Conservation (phyloP, 2,888 invertebrate genomes). For the Leptogaster cylindrica region DNA sequence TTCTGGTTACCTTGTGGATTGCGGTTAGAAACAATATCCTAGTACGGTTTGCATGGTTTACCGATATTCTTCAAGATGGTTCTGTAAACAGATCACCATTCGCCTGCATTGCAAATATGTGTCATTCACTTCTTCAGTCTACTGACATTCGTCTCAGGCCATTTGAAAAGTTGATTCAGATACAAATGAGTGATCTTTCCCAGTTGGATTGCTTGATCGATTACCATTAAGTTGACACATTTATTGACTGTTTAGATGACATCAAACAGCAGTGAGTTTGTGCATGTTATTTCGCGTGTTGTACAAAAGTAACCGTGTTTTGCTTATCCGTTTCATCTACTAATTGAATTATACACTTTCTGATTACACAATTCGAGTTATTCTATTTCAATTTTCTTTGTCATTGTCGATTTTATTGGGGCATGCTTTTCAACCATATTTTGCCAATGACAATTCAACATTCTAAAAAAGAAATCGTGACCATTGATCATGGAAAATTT, state of each 20-base stretch:
- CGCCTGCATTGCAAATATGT: constrained; percentile 12
- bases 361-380: too few relatives aligned
- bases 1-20: constrained; percentile 11
- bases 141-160: background rate
- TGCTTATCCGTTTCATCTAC: too few relatives aligned
- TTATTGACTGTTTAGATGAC: background rate
- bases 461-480: too few relatives aligned
- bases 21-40: constrained; percentile 29
- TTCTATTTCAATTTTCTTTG: too few relatives aligned
- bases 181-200: background rate
- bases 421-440: too few relatives aligned
- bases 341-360: too few relatives aligned
- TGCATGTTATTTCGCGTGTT: too few relatives aligned
- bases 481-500: too few relatives aligned
- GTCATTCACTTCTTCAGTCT: constrained; percentile 5
- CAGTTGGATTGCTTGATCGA: background rate
- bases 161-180: background rate
- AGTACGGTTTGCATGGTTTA: constrained; percentile 16
- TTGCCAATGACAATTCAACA: too few relatives aligned
- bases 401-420: too few relatives aligned
- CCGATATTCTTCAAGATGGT: constrained; percentile 9
- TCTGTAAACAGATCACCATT: constrained; percentile 8
- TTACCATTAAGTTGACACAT: background rate
- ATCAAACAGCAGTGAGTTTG: too few relatives aligned
- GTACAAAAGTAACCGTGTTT: too few relatives aligned